These are phyloP conservation scores for Eira barbara DNA, from an alignment of 2,113 vertebrate genomes.

Conservation along the genomic window DNA sequence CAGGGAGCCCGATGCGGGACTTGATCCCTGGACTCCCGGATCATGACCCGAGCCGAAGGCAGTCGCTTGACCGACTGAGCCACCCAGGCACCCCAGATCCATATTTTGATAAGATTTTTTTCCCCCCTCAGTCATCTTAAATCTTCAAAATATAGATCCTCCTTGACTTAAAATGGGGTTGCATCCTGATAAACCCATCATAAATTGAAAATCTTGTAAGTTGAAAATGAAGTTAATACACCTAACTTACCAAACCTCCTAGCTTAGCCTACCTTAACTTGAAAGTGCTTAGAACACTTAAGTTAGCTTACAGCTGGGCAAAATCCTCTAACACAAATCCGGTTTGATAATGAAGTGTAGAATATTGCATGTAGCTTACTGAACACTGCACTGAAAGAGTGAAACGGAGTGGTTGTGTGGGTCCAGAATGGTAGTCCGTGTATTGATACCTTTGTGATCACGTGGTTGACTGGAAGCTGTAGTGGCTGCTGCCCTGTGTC, in stretches of 20 bases:
- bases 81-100: too few relatives aligned
- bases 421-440: not conserved
- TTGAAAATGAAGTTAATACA: not conserved
- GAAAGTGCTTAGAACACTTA: not conserved
- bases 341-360: not conserved
- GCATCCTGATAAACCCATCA: not conserved
- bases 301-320: not conserved
- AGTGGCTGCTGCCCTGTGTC: fast-evolving
- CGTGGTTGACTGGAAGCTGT: not conserved
- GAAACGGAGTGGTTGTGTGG: not conserved
- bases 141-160: not conserved
- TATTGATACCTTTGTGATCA: not conserved
- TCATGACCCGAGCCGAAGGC: too few relatives aligned
- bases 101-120: not conserved
- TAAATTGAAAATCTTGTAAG: not conserved
- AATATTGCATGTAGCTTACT: not conserved
- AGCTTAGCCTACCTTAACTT: not conserved
- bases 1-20: too few relatives aligned
- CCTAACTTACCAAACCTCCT: not conserved
- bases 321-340: not conserved
- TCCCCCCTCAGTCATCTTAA: not conserved
- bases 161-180: not conserved
- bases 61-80: too few relatives aligned
- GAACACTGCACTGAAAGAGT: not conserved
- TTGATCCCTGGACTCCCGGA: too few relatives aligned